These are phyloP conservation scores for Physocephala rufipes DNA, from an alignment of 2,888 invertebrate species.

Conservation along the genomic window DNA sequence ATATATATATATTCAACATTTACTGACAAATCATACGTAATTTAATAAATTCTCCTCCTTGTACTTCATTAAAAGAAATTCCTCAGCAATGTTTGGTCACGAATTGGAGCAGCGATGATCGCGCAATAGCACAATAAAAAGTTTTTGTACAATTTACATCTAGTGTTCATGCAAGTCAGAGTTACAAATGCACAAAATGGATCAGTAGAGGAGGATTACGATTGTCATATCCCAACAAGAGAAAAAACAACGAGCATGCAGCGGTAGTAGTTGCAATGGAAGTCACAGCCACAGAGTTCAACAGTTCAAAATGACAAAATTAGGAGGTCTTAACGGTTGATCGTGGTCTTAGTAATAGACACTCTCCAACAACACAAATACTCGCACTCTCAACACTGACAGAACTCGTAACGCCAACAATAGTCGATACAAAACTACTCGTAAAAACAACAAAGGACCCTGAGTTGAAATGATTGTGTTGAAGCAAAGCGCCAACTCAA, in stretches of 20 bases:
- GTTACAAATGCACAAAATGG: conserved; percentile 18
- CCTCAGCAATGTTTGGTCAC: conserved; percentile 9
- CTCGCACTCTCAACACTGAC: background rate
- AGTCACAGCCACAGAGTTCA: background rate
- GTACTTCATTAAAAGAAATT: conserved; percentile 2
- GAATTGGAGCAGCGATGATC: conserved; percentile 29
- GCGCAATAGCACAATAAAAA: background rate
- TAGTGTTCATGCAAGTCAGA: background rate
- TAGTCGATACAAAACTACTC: too few species aligned
- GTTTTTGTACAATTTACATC: background rate
- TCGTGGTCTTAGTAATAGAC: background rate
- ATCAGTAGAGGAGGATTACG: background rate
- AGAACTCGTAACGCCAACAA: too few species aligned
- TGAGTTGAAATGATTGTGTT: conserved; percentile 12
- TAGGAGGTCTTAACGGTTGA: background rate
- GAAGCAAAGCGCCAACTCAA: conserved; percentile 1
- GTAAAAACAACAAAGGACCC: background rate
- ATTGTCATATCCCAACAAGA: background rate
- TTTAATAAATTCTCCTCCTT: background rate
- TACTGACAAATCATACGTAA: background rate
- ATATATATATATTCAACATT: background rate
- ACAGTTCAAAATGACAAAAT: conserved; percentile 17
- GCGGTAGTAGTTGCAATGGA: background rate
- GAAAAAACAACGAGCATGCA: background rate
- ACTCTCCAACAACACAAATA: background rate